Conservation (phyloP, 2,113 vertebrate species). For the Bubo blakistoni region DNA sequence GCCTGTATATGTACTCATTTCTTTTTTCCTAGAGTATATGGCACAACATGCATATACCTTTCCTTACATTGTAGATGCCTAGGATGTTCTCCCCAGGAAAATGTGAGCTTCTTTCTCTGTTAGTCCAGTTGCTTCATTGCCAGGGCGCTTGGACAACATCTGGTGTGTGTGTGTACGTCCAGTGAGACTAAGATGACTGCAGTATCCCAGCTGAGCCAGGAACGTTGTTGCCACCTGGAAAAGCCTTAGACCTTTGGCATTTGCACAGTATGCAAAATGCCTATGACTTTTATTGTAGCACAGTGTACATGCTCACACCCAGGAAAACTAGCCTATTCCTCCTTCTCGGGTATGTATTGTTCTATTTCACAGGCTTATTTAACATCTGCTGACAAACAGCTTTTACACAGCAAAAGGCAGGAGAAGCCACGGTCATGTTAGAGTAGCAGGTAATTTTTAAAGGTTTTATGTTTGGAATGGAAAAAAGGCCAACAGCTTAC, state of each 20-base stretch:
- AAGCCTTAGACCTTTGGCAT: background rate
- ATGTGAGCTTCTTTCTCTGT: background rate
- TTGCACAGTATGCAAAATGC: background rate
- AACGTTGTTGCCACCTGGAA: background rate
- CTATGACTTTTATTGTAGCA: background rate
- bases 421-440: background rate
- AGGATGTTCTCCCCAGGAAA: background rate
- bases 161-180: background rate
- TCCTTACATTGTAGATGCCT: background rate
- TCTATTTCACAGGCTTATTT: slow-evolving; percentile 23
- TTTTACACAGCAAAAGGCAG: slow-evolving; percentile 45
- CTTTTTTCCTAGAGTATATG: background rate
- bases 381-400: background rate
- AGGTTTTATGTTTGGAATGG: slow-evolving; percentile 28
- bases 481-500: slow-evolving; percentile 21
- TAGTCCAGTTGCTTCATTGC: background rate
- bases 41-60: background rate
- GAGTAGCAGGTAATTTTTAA: slow-evolving; percentile 33
- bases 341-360: background rate
- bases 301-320: rapidly evolving
- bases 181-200: background rate
- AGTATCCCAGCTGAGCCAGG: background rate
- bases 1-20: background rate
- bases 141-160: background rate
- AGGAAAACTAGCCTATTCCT: background rate